These are phyloP conservation scores for Hydrochoerus hydrochaeris DNA, from an alignment of 2,113 vertebrate genomes.

Conservation along the genomic window DNA sequence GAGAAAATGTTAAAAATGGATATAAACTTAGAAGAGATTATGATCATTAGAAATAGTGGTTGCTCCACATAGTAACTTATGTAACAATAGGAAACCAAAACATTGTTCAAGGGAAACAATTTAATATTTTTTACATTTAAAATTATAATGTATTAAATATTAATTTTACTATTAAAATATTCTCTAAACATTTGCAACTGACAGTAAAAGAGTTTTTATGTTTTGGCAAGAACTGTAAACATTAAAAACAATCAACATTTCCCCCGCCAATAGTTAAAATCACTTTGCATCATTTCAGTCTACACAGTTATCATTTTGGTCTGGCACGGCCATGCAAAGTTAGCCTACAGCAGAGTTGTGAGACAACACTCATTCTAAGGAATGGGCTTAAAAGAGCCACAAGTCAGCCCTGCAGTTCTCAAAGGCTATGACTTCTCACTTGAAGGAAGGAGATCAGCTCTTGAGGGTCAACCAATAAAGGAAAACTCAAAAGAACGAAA, in stretches of 20 bases:
- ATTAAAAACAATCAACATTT: background rate
- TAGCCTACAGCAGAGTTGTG: background rate
- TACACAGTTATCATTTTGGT: background rate
- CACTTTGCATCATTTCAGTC: background rate
- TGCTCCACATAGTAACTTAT: background rate
- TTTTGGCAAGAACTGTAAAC: conserved; percentile 1
- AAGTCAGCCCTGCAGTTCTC: background rate
- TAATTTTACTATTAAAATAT: background rate
- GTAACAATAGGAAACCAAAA: background rate
- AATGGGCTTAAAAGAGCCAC: background rate
- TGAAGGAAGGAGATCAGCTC: background rate
- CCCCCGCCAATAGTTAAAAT: background rate
- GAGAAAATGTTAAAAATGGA: background rate
- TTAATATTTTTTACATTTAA: background rate
- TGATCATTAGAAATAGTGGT: background rate
- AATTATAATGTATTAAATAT: background rate
- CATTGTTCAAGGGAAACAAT: background rate
- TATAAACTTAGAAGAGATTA: background rate
- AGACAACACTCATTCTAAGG: background rate
- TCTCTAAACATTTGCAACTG: background rate
- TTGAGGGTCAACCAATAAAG: background rate
- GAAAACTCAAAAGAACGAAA: conserved; percentile 25
- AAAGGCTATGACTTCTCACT: background rate
- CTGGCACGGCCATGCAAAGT: background rate
- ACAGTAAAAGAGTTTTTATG: background rate